These are phyloP conservation scores for Trachelipus rathkii DNA, from an alignment of 1,140 invertebrate genomes.

Conservation along the genomic window DNA sequence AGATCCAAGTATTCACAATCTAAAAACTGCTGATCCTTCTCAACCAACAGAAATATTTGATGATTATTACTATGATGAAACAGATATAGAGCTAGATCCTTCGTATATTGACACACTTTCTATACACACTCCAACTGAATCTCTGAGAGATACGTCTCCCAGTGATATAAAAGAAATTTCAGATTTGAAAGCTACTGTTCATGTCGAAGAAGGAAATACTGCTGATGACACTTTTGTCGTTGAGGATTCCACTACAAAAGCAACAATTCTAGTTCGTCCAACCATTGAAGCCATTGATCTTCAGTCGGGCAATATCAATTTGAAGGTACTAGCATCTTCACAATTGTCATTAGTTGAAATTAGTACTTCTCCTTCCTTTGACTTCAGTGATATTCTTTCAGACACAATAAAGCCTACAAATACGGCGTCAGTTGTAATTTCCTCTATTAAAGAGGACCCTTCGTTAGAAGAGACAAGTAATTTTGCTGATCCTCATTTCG, in stretches of 20 bases:
- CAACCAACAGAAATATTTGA: constrained; percentile 2
- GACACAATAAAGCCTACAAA: not conserved
- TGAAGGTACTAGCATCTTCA: not conserved
- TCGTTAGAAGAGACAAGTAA: not conserved
- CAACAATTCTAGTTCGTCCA: not conserved
- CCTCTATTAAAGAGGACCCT: not conserved
- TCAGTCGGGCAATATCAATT: not conserved
- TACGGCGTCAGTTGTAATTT: not conserved
- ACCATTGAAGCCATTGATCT: not conserved
- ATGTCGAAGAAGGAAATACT: not conserved
- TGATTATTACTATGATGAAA: constrained; percentile 9
- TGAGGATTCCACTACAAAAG: not conserved
- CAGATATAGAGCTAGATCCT: not conserved
- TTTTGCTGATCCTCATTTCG: not conserved
- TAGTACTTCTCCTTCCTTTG: not conserved
- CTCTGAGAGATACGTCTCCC: not conserved
- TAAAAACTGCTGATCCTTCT: too few relatives aligned
- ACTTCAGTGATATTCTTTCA: not conserved
- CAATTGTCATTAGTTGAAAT: not conserved
- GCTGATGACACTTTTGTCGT: not conserved
- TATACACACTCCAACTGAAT: not conserved
- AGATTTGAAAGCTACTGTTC: not conserved
- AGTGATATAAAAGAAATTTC: not conserved
- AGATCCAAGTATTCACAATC: too few relatives aligned
- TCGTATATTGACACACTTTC: not conserved